A percentile compares a stretch with the other conserved stretches of the same genome.
These are phyloP conservation scores for Spea multiplicata DNA, from an alignment of 2,113 vertebrate species.

Conservation along the genomic window DNA sequence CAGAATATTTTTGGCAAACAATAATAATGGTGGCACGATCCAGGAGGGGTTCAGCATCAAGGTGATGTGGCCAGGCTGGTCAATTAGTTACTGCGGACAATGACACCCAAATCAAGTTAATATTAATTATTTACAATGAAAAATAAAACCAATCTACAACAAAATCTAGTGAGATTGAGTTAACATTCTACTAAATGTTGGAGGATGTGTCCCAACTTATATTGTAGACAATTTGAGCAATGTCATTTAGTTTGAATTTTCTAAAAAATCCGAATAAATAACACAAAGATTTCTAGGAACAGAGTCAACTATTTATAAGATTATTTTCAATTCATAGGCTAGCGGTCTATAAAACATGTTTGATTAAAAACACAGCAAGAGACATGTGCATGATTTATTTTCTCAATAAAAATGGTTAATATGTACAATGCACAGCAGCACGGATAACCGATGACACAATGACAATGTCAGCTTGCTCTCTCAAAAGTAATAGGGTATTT, in stretches of 20 bases:
- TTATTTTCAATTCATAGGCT: too few species aligned
- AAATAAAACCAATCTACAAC: too few species aligned
- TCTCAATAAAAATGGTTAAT: not conserved
- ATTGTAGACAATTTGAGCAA: too few species aligned
- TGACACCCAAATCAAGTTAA: not conserved
- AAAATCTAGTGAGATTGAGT: too few species aligned
- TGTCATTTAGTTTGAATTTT: too few species aligned
- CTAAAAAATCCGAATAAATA: too few species aligned
- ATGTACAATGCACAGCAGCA: not conserved
- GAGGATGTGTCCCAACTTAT: too few species aligned
- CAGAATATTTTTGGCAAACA: slow-evolving; percentile 12
- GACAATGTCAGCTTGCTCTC: not conserved
- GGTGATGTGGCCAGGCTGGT: not conserved
- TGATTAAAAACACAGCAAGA: not conserved
- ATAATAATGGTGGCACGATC: slow-evolving; percentile 5
- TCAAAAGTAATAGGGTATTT: not conserved
- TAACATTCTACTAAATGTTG: too few species aligned
- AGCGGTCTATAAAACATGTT: too few species aligned
- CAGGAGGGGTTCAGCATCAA: not conserved
- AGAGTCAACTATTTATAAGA: too few species aligned
- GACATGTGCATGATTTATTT: not conserved
- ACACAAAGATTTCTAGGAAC: too few species aligned
- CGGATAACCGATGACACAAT: not conserved
- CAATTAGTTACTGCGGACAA: slow-evolving; percentile 12
- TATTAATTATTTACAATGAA: too few species aligned